Evolutionary conservation across 2,797 vertebrate species (phyloP).

Genomic region (Melanotaenia maccullochi): DNA sequence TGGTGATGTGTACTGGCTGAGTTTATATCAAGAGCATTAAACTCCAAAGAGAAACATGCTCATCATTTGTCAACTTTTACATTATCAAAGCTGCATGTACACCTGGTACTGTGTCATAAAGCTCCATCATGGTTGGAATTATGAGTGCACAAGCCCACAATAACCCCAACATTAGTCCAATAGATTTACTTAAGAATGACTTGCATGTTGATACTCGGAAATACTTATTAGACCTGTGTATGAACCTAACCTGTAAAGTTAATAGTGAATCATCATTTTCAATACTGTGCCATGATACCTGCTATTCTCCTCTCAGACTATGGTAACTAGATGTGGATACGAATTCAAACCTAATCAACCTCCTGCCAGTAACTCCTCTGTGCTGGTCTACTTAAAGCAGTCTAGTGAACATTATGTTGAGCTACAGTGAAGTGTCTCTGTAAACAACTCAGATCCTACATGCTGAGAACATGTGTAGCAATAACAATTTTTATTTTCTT

Average conservation of each 20-base stretch:
- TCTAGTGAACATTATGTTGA: constrained; percentile 2
- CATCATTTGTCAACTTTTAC: neutral
- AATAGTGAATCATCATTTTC: neutral
- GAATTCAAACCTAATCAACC: neutral
- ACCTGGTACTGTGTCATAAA: neutral
- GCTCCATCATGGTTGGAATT: neutral
- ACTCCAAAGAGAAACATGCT: neutral
- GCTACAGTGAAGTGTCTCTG: neutral
- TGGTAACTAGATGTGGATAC: neutral
- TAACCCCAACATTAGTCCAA: neutral
- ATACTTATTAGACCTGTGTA: neutral
- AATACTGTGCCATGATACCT: neutral
- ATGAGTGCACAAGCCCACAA: neutral
- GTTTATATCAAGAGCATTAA: neutral
- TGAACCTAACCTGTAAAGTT: neutral
- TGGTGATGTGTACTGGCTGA: neutral
- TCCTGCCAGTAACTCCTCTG: neutral
- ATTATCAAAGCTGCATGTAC: neutral
- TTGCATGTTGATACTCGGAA: neutral
- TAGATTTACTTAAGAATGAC: neutral
- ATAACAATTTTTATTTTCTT: neutral
- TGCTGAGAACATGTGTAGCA: neutral
- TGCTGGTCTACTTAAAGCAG: neutral
- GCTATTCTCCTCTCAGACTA: neutral
- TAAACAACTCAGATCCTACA: neutral